Base-by-base conservation (phyloP, 1,140 invertebrate species). In the Bombus haemorrhoidalis region DNA sequence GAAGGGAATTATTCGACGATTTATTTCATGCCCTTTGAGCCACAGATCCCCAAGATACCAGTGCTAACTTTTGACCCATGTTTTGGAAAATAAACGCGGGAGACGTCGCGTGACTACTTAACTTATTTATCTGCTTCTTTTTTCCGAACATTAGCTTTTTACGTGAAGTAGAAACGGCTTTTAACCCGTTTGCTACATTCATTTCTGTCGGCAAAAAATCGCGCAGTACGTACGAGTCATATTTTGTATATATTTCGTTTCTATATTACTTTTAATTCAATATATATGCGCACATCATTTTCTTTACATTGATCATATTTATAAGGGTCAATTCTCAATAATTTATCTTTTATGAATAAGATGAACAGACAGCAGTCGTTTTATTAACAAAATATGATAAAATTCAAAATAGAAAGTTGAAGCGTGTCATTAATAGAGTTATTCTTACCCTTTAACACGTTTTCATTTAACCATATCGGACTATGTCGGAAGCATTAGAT, bases 1-100 rank as follows among this genome's bases (percentile, higher is more conserved):
- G 53, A 87, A 88, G 89, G 86, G 83, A 90, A 90, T 88, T 90
- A 90, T 81, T 77, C 74, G 43, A 90, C 64, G 72, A 88, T 90
- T 90, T 90, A 90, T 90, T 85, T 57, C 71, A 22, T n/a, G 34
- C 41, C 78, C 78, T 66, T 37, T 59, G 34, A 37, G 41, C 18
- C 47, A 18, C 37, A 78, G 78, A 81, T 85, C 57, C 12, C 6
- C 66, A 37, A 22, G 84, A 85, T 71, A 81, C 41, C 25, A 22
- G 15, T 25, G 41, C 25, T 22, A 43, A 83, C 75, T 85, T 69
- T 47, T 72, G 53, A 80, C 83, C 77, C 73, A 62, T 78, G 62
- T 85, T 75, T 68, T 81, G 43, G 43, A 73, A 85, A 81, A 81
- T 73, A 66, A 41, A 85, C 78, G 43, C 43, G n/a, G 32, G 37